Base-by-base conservation (phyloP, 2,113 vertebrate genomes). In the Tympanuchus pallidicinctus region DNA sequence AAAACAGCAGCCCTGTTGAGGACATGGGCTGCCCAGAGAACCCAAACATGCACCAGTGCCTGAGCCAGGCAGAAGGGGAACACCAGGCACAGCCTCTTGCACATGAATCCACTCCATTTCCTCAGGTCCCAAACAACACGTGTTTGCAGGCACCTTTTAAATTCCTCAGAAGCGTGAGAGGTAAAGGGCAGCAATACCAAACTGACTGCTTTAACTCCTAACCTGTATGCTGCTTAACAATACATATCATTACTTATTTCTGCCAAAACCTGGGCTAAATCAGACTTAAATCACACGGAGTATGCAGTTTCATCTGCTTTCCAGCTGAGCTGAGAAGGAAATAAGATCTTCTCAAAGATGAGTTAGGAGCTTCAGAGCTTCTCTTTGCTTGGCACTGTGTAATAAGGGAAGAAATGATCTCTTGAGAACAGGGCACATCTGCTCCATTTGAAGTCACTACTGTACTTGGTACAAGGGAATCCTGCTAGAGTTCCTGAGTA, bases 311-410 rank as follows among this genome's bases (percentile, higher is more conserved):
- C 18, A 73, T 32, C 59, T 82, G 38, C 32, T 82, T 76, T 76
- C 63, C 69, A 79, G 40, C 54, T 73, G 36, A 66, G 36, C 63
- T 59, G 34, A 79, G 82, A 65, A 76, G 74, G 66, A 92, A 70
- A 22, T 36, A 66, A 85, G 38, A 38, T 12, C 50, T 89, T 61
- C 34, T 86, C 25, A 9, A 74, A 70, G 40, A 71, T 10, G 11
- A 56, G 36, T 6, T 60, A 59, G 17, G 88, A 20, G 42, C 60
- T 81, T 67, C 19, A 83, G 69, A 89, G 59, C 34, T 80, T 22
- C 18, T 69, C 40, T 47, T 77, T 63, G 36, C 72, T 83, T 82
- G 90, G 80, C 36, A 22, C 14, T 34, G 50, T 25, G n/a, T 54
- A 67, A 8, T 19, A 78, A 82, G 54, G 43, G 24, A 82, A 40